Evolutionary conservation across 1,140 invertebrate species (phyloP).

Genomic region (Bradysia coprophila): DNA sequence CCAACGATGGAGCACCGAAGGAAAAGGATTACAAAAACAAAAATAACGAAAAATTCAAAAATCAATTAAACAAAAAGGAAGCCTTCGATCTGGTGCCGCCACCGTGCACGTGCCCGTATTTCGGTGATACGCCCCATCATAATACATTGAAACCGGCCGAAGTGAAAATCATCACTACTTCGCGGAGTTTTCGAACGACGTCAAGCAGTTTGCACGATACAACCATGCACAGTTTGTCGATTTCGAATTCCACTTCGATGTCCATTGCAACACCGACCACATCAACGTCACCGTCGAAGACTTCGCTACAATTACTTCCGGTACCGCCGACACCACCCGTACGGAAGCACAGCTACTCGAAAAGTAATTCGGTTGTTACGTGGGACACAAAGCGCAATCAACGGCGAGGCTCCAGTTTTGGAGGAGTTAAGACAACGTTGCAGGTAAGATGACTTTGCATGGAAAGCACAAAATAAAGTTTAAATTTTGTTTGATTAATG

Average conservation of each 20-base stretch:
- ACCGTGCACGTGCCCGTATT: conserved; percentile 59
- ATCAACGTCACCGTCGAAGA: background rate
- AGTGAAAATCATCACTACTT: conserved; percentile 31
- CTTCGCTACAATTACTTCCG: conserved; percentile 4
- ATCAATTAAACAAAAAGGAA: conserved; percentile 1
- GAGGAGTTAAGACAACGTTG: conserved; percentile 30
- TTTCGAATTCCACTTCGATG: background rate
- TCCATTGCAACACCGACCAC: background rate
- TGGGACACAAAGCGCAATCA: conserved; percentile 35
- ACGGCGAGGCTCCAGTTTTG: conserved; percentile 34
- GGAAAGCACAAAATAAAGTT: too few species aligned
- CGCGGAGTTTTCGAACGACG: background rate
- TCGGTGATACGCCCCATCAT: conserved; percentile 36
- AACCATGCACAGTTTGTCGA: background rate
- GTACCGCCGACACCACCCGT: conserved; percentile 12
- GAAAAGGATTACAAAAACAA: conserved; percentile 1
- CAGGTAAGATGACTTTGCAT: too few species aligned
- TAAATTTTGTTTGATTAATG: too few species aligned
- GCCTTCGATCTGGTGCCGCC: conserved; percentile 33
- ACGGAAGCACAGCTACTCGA: conserved; percentile 19
- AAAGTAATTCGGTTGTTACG: conserved; percentile 30
- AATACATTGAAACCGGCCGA: conserved; percentile 23
- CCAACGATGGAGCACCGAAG: background rate
- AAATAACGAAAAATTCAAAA: conserved; percentile 1
- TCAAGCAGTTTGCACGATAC: background rate